A percentile compares a stretch with the other conserved stretches of the same genome.
Evolutionary conservation across 2,113 vertebrate genomes (phyloP).

Genomic region (Cynocephalus volans): DNA sequence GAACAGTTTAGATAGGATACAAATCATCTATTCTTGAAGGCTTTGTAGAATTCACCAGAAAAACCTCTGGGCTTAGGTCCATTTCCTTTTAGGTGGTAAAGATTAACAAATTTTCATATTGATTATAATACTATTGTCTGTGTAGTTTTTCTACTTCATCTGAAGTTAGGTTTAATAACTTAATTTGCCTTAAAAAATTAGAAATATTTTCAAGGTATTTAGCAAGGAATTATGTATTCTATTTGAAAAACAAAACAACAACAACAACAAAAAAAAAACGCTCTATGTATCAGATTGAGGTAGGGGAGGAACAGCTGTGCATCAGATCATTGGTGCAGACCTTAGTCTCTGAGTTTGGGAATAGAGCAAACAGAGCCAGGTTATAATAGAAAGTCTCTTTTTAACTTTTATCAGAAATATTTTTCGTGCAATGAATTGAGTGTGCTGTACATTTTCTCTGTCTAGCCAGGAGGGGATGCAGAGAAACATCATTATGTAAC

Average conservation of each 20-base stretch:
- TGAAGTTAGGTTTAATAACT: conserved; percentile 24
- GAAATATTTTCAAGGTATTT: conserved; percentile 27
- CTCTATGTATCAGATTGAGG: background rate
- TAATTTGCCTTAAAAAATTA: background rate
- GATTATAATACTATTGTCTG: background rate
- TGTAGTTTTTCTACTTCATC: background rate
- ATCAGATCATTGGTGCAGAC: background rate
- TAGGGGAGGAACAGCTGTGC: background rate
- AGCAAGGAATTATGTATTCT: background rate
- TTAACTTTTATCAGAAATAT: background rate
- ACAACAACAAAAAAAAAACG: background rate
- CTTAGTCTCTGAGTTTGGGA: background rate
- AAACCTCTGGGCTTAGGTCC: background rate
- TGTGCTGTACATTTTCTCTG: background rate
- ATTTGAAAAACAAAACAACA: background rate
- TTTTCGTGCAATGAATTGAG: background rate
- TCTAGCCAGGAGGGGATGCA: background rate
- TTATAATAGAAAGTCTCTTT: conserved; percentile 1
- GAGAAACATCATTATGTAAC: background rate
- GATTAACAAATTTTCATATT: background rate
- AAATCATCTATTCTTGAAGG: background rate
- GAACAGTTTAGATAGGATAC: background rate
- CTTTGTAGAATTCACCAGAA: background rate
- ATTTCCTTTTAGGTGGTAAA: background rate
- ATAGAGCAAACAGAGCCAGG: background rate